These are phyloP conservation scores for Leptura quadrifasciata DNA, from an alignment of 2,888 invertebrate genomes.

Conservation along the genomic window DNA sequence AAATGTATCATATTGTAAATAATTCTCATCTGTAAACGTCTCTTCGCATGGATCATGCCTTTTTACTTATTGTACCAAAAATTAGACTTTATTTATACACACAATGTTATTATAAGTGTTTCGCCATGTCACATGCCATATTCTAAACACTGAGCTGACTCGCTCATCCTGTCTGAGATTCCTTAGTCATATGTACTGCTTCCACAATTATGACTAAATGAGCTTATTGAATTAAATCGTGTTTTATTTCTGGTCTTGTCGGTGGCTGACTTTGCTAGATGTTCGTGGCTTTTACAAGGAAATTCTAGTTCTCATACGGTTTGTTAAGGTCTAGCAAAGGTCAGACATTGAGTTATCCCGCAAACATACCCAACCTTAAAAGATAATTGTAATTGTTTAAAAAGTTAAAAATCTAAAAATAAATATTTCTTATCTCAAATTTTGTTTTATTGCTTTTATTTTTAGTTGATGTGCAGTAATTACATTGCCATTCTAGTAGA, in stretches of 20 bases:
- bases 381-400: slow-evolving; percentile 1
- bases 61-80: slow-evolving; percentile 38
- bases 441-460: neutral
- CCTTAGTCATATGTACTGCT: slow-evolving; percentile 71
- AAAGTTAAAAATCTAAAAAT: neutral
- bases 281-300: neutral
- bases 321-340: neutral
- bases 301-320: neutral
- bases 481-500: too few species aligned
- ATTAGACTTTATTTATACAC: slow-evolving; percentile 62
- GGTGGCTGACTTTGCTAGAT: neutral
- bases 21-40: slow-evolving; percentile 40
- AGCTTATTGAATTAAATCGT: slow-evolving; percentile 69
- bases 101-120: slow-evolving; percentile 64
- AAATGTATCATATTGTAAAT: slow-evolving; percentile 43
- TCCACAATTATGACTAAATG: slow-evolving; percentile 72
- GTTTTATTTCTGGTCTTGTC: slow-evolving; percentile 53
- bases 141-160: slow-evolving; percentile 62
- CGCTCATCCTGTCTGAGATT: slow-evolving; percentile 67
- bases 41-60: slow-evolving; percentile 42
- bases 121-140: slow-evolving; percentile 70
- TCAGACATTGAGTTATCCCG: neutral
- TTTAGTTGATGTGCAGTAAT: neutral
- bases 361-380: neutral
- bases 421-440: neutral